A percentile compares a stretch with the other conserved stretches of the same genome.
These are phyloP conservation scores for Aphodius sticticus DNA, from an alignment of 2,888 invertebrate genomes.

Conservation along the genomic window DNA sequence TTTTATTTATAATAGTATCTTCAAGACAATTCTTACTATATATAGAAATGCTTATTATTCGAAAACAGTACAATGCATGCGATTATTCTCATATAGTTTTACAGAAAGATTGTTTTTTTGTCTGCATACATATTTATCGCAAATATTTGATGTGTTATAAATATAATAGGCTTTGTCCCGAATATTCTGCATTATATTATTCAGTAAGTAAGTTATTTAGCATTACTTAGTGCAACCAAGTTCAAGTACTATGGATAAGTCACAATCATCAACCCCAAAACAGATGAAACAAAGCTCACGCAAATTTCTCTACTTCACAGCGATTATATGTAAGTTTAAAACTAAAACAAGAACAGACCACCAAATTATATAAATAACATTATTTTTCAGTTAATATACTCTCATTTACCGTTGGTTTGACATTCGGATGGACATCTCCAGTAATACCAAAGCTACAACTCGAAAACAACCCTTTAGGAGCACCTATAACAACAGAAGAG, in stretches of 20 bases:
- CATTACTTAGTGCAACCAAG: background rate
- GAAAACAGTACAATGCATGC: background rate
- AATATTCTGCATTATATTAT: background rate
- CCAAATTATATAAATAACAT: background rate
- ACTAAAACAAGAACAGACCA: background rate
- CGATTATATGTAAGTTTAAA: background rate
- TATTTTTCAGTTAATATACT: slow-evolving; percentile 57
- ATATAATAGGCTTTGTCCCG: background rate
- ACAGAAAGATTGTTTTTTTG: too few relatives aligned
- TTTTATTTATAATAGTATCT: background rate
- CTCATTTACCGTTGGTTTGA: slow-evolving; percentile 57
- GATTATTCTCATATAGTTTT: too few relatives aligned
- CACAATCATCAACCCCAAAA: background rate
- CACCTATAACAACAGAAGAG: slow-evolving; percentile 64
- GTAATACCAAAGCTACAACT: slow-evolving; percentile 43
- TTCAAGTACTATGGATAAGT: background rate
- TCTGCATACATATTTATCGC: background rate
- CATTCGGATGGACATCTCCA: slow-evolving; percentile 59
- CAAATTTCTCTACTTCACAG: background rate
- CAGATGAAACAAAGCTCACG: background rate
- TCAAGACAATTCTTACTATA: background rate
- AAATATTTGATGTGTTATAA: background rate
- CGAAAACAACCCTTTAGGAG: slow-evolving; percentile 60
- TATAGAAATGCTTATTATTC: background rate
- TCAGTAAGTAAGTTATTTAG: background rate